A percentile compares a stretch with the other conserved stretches of the same genome.
These are phyloP conservation scores for Piaya cayana DNA, from an alignment of 2,113 vertebrate genomes.

Conservation along the genomic window DNA sequence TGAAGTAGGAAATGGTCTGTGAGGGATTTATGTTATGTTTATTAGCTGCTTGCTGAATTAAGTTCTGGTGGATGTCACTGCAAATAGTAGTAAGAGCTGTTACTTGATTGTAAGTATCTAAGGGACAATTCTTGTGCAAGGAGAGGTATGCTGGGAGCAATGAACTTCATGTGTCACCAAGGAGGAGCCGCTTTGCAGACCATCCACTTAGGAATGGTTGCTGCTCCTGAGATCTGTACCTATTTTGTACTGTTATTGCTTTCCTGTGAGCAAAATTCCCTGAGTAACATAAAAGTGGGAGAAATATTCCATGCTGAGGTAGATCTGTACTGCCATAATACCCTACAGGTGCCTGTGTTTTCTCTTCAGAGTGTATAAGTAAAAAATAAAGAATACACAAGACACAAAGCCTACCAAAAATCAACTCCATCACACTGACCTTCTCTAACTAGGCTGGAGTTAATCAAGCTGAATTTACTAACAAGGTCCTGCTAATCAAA, in stretches of 20 bases:
- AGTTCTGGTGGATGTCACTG: neutral
- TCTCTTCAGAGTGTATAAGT: neutral
- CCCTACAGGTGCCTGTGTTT: neutral
- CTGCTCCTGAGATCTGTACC: neutral
- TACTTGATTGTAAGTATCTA: neutral
- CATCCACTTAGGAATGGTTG: fast-evolving
- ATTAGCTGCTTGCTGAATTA: neutral
- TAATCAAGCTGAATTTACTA: constrained; percentile 68
- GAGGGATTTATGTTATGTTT: neutral
- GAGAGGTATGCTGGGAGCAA: neutral
- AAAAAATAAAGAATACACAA: neutral
- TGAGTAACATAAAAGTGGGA: neutral
- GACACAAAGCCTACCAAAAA: neutral
- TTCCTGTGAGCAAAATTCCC: neutral
- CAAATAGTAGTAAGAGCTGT: neutral
- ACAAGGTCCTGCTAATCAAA: constrained; percentile 59
- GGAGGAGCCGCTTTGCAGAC: neutral
- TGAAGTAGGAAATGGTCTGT: neutral
- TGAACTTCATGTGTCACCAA: fast-evolving
- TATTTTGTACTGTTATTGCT: neutral
- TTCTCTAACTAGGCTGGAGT: constrained; percentile 54
- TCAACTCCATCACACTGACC: constrained; percentile 17
- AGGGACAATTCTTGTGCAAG: neutral
- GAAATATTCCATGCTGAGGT: neutral
- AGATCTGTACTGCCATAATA: fast-evolving